Conservation (phyloP, 1,140 invertebrate genomes). For the Formica exsecta region DNA sequence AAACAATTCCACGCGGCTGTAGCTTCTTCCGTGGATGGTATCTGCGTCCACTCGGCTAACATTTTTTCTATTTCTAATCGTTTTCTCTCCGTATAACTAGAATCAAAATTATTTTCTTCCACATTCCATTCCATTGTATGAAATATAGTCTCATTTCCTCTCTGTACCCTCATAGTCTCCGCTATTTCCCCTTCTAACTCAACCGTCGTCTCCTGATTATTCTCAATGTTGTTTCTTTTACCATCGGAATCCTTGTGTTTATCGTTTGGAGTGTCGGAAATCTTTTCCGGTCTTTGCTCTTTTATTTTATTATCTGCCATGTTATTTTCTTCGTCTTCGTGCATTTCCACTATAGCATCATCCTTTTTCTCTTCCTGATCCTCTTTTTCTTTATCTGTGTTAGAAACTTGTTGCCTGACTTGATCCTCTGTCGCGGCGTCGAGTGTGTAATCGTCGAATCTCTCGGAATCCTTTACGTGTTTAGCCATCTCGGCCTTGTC, state of each 20-base stretch:
- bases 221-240: not conserved
- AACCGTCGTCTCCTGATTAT: conserved; percentile 84
- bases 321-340: conserved; percentile 82
- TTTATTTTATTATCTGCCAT: conserved; percentile 75
- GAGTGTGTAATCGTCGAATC: conserved; percentile 88
- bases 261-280: conserved; percentile 80
- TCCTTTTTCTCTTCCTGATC: conserved; percentile 87
- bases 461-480: conserved; percentile 93
- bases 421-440: conserved; percentile 94
- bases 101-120: conserved; percentile 62
- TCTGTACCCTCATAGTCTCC: conserved; percentile 88
- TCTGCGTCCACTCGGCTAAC: conserved; percentile 86
- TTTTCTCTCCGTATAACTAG: conserved; percentile 77
- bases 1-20: conserved; percentile 87
- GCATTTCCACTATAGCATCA: conserved; percentile 87
- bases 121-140: conserved; percentile 86
- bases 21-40: conserved; percentile 86
- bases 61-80: conserved; percentile 87
- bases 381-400: conserved; percentile 88
- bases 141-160: conserved; percentile 91
- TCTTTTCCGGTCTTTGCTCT: conserved; percentile 86
- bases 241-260: conserved; percentile 83
- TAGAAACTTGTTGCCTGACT: conserved; percentile 90
- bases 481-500: conserved; percentile 92
- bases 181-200: conserved; percentile 79